These are phyloP conservation scores for Scrobipalpa atriplicella DNA, from an alignment of 2,888 invertebrate species.

Conservation along the genomic window DNA sequence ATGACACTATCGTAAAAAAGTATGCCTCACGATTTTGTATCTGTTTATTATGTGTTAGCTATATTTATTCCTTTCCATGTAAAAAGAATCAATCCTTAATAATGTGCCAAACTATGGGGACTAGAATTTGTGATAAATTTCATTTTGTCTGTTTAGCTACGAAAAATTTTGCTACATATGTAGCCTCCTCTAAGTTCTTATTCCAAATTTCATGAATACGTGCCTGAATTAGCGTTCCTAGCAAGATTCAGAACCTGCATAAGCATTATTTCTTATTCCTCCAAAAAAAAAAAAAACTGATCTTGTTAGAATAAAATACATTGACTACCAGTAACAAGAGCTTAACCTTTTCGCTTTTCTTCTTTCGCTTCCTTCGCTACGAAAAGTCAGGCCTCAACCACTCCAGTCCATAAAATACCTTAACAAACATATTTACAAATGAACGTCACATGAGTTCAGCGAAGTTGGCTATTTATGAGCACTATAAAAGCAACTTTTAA, in stretches of 20 bases:
- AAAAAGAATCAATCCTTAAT: too few relatives aligned
- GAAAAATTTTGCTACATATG: too few relatives aligned
- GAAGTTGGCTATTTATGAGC: conserved; percentile 21
- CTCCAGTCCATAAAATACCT: neutral
- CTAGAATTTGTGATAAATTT: too few relatives aligned
- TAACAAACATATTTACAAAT: neutral
- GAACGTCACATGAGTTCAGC: conserved; percentile 14
- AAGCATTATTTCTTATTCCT: neutral
- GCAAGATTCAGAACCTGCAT: neutral
- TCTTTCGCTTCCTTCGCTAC: neutral
- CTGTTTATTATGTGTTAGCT: too few relatives aligned
- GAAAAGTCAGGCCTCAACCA: neutral
- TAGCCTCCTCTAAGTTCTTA: too few relatives aligned
- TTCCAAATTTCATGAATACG: too few relatives aligned
- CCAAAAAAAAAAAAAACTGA: neutral
- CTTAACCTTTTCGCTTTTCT: too few relatives aligned
- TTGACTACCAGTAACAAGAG: neutral
- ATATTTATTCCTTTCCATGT: too few relatives aligned
- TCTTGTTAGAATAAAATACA: neutral
- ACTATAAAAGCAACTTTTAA: conserved; percentile 40
- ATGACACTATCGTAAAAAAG: too few relatives aligned
- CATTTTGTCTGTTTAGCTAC: too few relatives aligned
- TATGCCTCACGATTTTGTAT: too few relatives aligned
- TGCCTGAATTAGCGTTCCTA: neutral
- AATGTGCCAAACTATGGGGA: too few relatives aligned